Base-by-base conservation (phyloP, 2,113 vertebrate species). In the Acrocephalus arundinaceus region DNA sequence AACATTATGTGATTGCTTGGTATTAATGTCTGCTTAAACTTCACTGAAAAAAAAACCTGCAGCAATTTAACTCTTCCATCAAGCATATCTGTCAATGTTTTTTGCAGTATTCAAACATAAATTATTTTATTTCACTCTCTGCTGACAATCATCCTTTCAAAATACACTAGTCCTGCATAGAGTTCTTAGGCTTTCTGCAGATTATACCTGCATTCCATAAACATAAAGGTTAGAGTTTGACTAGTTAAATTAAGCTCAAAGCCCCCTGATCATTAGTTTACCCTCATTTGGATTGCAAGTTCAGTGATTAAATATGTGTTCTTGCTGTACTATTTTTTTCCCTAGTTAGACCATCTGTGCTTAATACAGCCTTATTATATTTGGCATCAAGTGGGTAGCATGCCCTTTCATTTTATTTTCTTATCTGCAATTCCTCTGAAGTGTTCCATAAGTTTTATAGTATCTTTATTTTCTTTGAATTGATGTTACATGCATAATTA, bases 361-460 rank as follows among this genome's bases (percentile, higher is more conserved):
- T 92, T 71, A 94, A 82, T 79, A 55, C 23, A 77, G 52, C 19
- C 37, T 71, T 89, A 66, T 80, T 90, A 77, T 86, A 81, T 80
- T 84, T 95, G 61, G 57, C 57, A 73, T 80, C 75, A 80, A 66
- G 85, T 83, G 78, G 45, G 62, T 78, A 83, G 73, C 9, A 8
- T 63, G 63, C 25, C 46, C 37, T 94, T 89, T 89, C 76, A 70
- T 84, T 95, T 90, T 91, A 93, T 88, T 88, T 93, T 90, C 72
- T 65, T 63, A 73, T 86, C 68, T 90, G 41, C 49, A 88, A 58
- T 90, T 84, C 43, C 71, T 51, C 33, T 90, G 55, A 85, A 96
- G 43, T 39, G 28, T 86, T 90, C 43, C 83, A 49, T 2, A 94
- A 92, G 54, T 89, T 85, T 85, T 85, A 75, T 9, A 85, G 30